Evolutionary conservation across 2,888 invertebrate species (phyloP), one percentile per base, ranked within the genome.

Genomic region (Acholoe squamosa): DNA sequence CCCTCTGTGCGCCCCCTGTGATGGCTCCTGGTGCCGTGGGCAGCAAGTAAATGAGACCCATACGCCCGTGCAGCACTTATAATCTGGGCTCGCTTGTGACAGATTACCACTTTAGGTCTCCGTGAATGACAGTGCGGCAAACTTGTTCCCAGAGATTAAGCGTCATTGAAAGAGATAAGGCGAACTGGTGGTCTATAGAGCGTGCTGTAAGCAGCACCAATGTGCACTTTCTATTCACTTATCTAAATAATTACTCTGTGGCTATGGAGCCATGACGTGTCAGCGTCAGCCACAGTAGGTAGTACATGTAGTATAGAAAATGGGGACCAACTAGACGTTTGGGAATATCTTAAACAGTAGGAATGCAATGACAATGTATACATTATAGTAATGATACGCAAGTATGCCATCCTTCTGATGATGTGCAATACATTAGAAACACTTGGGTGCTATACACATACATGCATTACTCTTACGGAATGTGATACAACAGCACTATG

Each of bases 71-170:
- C 22, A 25, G 22, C 80, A 34, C 34, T 34, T 80, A 80, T 80
- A 43, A 80, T 80, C 16, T 34, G 19, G 7, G 5, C 16, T 14
- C 1, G 1, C 25, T 10, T 5, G 43, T 80, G 80, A 80, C 80
- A 43, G 80, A 80, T 80, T 43, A 80, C 80, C 22, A 33, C 34
- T 33, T 80, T 80, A 16, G 34, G 33, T 43, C 80, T 10, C 34
- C 19, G 33, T 34, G 80, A 80, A 43, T 80, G 80, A 80, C 80
- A 43, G 22, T n/a, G 43, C 1, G 19, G 80, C 80, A 33, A 80
- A 80, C 80, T 80, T 33, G 80, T 80, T 80, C 43, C 7, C 80
- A 33, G 34, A 43, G 80, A 43, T 80, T 80, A 80, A 80, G 80
- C 80, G 19, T n/a, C 80, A 19, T 14, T 34, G 43, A 34, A 16